Base-by-base conservation (phyloP, 2,888 invertebrate genomes). In the Synanthedon andrenaeformis region DNA sequence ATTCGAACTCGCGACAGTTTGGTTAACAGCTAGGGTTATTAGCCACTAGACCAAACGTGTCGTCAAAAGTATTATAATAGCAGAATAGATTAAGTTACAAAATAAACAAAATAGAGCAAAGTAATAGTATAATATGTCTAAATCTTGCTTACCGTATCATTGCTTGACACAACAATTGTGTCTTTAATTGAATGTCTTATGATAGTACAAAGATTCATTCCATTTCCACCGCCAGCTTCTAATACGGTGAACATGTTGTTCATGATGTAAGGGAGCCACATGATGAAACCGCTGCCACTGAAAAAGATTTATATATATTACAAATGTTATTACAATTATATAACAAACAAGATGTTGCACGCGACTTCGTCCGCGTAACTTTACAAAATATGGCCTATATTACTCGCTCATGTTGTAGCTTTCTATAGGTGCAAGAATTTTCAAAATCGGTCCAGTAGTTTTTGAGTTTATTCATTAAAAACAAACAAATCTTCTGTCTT, bases 191-290 rank as follows among this genome's bases (percentile, higher is more conserved):
- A 76, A 52, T 74, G 72, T 28, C 74, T 70, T 59, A 87, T 79
- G 54, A 86, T 71, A 5, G 79, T 72, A 63, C 86, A 87, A 0
- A 87, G 77, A 63, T 85, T 87, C 82, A 83, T 79, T 54, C 82
- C 80, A 0, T 70, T 69, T 0, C 82, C 83, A 0, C 72, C 83
- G 0, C 82, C 83, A 0, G 69, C 58, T 55, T 84, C 79, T 62
- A 87, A 58, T 5, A 80, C 83, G 1, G 76, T 70, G 72, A 87
- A 86, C 55, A 87, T 62, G 59, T 80, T 85, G 69, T 87, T 87
- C 86, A 86, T 86, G 66, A 87, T 85, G 67, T 83, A 87, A 0
- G 87, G 87, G 51, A 87, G 63, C 87, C 87, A 87, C 28, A 87
- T 67, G 56, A 86, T 84, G 67, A 87, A 87, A 51, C 86, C 85